phyloP scores from a whole-genome alignment of 2,888 invertebrate species.

The Polydrusus pterygomalis region DNA sequence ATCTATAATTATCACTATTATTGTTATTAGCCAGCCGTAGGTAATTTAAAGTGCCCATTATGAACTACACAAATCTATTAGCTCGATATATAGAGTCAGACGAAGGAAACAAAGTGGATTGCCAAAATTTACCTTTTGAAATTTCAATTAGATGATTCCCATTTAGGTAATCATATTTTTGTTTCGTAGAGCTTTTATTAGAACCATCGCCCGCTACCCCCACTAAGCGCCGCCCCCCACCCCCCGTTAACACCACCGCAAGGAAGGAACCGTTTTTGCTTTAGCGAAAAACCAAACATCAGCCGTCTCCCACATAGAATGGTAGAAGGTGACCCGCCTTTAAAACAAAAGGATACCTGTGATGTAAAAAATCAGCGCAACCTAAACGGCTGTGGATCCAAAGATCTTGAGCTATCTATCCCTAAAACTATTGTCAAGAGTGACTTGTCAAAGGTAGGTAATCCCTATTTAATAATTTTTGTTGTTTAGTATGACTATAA shows the following conservation, averaged over 20 bases:
- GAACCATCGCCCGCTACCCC: conserved; percentile 67
- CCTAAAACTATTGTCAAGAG: conserved; percentile 54
- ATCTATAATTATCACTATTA: conserved; percentile 15
- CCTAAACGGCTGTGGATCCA: conserved; percentile 85
- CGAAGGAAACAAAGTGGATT: too few relatives aligned
- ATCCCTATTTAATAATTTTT: not conserved
- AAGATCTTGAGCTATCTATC: conserved; percentile 73
- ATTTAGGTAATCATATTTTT: conserved; percentile 3
- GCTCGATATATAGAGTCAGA: too few relatives aligned
- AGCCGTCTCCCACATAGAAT: conserved; percentile 79
- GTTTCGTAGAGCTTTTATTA: conserved; percentile 66
- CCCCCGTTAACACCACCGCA: conserved; percentile 52
- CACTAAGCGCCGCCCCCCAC: conserved; percentile 66
- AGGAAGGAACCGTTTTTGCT: conserved; percentile 37
- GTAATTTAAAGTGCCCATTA: too few relatives aligned
- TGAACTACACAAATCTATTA: too few relatives aligned
- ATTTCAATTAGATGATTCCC: too few relatives aligned
- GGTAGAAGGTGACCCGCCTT: conserved; percentile 91
- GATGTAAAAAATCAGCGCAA: conserved; percentile 91
- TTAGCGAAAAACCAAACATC: conserved; percentile 55
- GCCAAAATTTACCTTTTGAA: too few relatives aligned
- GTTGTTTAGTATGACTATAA: too few relatives aligned
- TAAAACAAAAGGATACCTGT: conserved; percentile 84
- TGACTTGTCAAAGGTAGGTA: conserved; percentile 56
- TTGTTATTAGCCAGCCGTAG: too few relatives aligned